Base-by-base conservation (phyloP, 2,113 vertebrate genomes). In the Boleophthalmus pectinirostris region DNA sequence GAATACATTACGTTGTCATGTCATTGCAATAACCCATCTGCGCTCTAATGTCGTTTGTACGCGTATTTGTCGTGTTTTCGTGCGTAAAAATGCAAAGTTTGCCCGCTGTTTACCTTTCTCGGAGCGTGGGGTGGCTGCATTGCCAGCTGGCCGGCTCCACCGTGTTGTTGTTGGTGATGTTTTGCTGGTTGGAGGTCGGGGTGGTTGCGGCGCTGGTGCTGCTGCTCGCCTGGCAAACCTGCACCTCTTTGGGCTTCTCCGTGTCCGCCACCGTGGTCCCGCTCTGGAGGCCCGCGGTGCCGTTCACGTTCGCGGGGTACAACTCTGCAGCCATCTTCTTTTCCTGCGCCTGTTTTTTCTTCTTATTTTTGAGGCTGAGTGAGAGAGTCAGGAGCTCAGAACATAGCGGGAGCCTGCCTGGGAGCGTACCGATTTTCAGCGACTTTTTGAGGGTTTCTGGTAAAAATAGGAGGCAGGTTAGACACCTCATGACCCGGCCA, bases 401-500 rank as follows among this genome's bases (percentile, higher is more conserved):
- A 88, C 94, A 94, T 84, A 92, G 85, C 85, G 95, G 93, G 79
- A 93, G 89, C 82, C 92, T 90, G 83, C 90, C 84, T 85, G 89
- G 89, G 82, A 90, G 87, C 87, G 91, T 90, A 70, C 88, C 90
- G 54, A 93, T 85, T 93, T 92, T 95, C 89, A 93, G 94, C 84
- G 96, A 95, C 94, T 94, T 96, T 80, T 96, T 96, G 78, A 97
- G 93, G 77, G 96, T 95, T 93, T 96, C 96, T 88, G 96, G 95
- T 77, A 97, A 95, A 85, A 98, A 93, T 70, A 97, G 94, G 71
- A 98, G 93, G 78, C 94, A 96, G 82, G 95, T 94, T 81, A 97
- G 83, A 89, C 95, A 97, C 95, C 96, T 96, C 94, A 96, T 96
- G 92, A 98, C 94, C 92, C 96, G 93, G 93, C 96, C 96, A 93